A percentile compares a stretch with the other conserved stretches of the same genome.
These are phyloP conservation scores for Pseudonaja textilis DNA, from an alignment of 2,113 vertebrate species.

Conservation along the genomic window DNA sequence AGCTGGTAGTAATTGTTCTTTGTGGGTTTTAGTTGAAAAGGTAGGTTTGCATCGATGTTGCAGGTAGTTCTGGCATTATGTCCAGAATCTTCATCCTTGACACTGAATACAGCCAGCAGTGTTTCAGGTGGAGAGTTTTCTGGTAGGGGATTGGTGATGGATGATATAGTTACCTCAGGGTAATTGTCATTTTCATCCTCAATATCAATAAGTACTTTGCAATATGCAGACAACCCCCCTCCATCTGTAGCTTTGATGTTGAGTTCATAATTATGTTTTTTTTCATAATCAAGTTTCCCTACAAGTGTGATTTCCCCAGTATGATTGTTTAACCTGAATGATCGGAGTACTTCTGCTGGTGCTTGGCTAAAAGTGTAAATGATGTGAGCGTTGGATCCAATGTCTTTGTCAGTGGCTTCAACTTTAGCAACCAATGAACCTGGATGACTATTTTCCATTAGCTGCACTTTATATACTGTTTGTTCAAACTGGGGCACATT, in stretches of 20 bases:
- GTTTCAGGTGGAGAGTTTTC: slow-evolving; percentile 72
- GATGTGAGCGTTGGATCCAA: background rate
- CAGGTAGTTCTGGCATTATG: slow-evolving; percentile 60
- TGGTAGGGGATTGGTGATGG: slow-evolving; percentile 62
- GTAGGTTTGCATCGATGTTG: slow-evolving; percentile 48
- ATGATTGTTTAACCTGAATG: background rate
- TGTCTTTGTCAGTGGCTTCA: background rate
- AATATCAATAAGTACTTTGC: slow-evolving; percentile 68
- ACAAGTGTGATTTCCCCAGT: background rate
- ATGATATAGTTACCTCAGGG: slow-evolving; percentile 71
- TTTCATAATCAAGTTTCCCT: background rate
- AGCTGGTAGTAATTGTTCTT: slow-evolving; percentile 72
- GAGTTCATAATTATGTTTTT: background rate
- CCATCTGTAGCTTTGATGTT: slow-evolving; percentile 8
- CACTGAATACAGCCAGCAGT: slow-evolving; percentile 70
- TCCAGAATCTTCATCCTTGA: slow-evolving; percentile 55
- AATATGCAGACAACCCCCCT: background rate
- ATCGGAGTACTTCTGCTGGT: background rate
- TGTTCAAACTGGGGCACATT: background rate
- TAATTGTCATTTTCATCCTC: slow-evolving; percentile 76
- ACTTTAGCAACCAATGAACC: background rate
- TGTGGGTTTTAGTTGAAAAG: slow-evolving; percentile 68
- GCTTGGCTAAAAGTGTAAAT: background rate
- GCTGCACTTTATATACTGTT: background rate
- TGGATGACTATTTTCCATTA: background rate